Evolutionary conservation across 2,113 vertebrate genomes (phyloP).

Genomic region (Oenanthe oenanthe): DNA sequence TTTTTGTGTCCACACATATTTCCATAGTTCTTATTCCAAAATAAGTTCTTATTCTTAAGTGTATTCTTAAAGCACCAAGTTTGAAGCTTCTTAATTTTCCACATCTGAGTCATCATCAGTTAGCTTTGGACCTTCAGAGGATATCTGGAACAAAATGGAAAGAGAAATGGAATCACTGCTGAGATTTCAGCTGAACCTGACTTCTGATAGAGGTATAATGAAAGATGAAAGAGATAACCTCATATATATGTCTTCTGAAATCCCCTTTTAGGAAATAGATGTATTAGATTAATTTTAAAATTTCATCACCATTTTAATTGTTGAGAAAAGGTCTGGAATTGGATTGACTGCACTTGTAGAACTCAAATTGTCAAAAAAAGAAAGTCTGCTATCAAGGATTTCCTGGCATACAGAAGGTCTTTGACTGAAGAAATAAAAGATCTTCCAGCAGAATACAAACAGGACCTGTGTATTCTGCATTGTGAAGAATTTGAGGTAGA

Average conservation of each 20-base stretch:
- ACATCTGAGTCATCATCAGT: neutral
- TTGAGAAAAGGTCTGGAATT: neutral
- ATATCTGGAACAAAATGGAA: neutral
- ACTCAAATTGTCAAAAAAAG: neutral
- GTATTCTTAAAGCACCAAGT: neutral
- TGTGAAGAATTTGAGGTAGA: neutral
- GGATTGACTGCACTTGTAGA: neutral
- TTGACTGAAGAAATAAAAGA: neutral
- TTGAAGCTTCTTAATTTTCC: neutral
- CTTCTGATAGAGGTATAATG: neutral
- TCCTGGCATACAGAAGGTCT: neutral
- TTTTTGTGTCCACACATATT: neutral
- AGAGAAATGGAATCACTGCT: neutral
- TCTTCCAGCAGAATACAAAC: neutral
- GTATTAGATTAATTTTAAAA: neutral
- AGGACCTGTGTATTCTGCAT: neutral
- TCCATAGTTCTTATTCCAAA: neutral
- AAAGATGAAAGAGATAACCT: neutral
- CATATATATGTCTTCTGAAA: neutral
- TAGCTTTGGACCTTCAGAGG: neutral
- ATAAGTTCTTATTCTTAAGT: neutral
- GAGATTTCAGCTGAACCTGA: neutral
- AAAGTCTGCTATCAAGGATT: neutral
- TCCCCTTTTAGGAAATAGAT: neutral
- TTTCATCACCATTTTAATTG: neutral